Conservation (phyloP, 2,888 invertebrate genomes). For the Aphidius colemani region DNA sequence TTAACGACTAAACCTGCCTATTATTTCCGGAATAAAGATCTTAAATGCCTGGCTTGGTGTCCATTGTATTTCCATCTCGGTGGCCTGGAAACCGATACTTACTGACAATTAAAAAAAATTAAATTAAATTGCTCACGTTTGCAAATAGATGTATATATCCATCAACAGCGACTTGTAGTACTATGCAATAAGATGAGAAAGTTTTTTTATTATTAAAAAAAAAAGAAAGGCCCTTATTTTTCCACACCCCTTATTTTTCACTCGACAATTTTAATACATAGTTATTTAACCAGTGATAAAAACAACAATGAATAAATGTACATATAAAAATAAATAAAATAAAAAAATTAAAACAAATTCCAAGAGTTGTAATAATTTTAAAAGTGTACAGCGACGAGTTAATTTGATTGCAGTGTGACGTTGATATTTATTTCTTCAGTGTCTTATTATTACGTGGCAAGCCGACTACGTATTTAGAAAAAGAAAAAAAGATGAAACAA, state of each 20-base stretch:
- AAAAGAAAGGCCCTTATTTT: neutral
- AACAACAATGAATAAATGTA: neutral
- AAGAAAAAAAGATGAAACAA: conserved; percentile 30
- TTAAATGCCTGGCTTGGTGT: conserved; percentile 16
- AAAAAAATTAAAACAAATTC: conserved; percentile 15
- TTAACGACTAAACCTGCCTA: conserved; percentile 24
- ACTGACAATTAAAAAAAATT: conserved; percentile 18
- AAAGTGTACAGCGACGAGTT: conserved; percentile 30
- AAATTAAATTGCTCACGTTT: conserved; percentile 20
- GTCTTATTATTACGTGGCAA: conserved; percentile 43
- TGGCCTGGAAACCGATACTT: conserved; percentile 20
- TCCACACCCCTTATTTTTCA: neutral
- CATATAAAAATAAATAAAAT: conserved; percentile 8
- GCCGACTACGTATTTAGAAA: conserved; percentile 40
- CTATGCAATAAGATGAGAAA: neutral
- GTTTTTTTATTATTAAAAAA: neutral
- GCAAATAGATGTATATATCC: conserved; percentile 5
- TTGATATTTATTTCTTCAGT: conserved; percentile 37
- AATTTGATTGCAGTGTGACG: conserved; percentile 39
- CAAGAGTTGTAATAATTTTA: conserved; percentile 4
- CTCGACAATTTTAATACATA: conserved; percentile 2
- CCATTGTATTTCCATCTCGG: conserved; percentile 20
- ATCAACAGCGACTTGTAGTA: neutral
- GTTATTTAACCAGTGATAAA: neutral
- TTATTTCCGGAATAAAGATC: conserved; percentile 26